Base-by-base conservation (phyloP, 2,888 invertebrate genomes). In the Platynereis dumerilii region DNA sequence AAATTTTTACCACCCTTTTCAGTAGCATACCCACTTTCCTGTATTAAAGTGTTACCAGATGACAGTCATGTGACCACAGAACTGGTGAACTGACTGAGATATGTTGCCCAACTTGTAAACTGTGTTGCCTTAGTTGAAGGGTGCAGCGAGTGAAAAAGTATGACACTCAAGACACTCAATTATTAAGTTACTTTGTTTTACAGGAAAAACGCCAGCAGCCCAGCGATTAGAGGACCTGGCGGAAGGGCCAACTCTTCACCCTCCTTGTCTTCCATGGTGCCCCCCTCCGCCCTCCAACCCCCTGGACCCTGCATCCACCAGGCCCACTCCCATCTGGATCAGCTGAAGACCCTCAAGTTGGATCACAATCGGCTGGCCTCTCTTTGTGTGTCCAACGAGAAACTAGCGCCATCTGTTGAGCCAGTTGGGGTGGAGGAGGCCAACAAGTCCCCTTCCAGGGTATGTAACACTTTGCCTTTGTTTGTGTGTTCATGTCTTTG, bases 321-420 rank as follows among this genome's bases (percentile, higher is more conserved):
- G 26, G 67, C 74, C 2, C 97, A 97, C 80, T 85, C 91, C 61
- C 87, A 92, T 24, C 87, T 96, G 44, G 92, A 93, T 76, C 91
- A 90, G 71, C 86, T 95, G 52, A 87, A 93, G 65, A 93, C 93
- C 0, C 84, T 96, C 71, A 88, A 96, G 66, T 84, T 98, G 60
- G 91, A 94, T 0, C 92, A 94, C 83, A 98, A 98, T 86, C 86
- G 90, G 65, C 85, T 98, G 58, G 89, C 88, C 0, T 87, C 92
- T 56, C 91, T 96, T 68, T 34, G 34, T 34, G 34, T 34, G 34
- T 34, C 34, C 5, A n/a, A n/a, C n/a, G 34, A 34, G 12, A 92
- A 52, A 15, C 62, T 74, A 28, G 42, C 45, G 1, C 27, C 56
- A 7, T 20, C 24, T 15, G 22, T 12, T 29, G 61, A 44, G 27